phyloP scores from a whole-genome alignment of 1,140 invertebrate genomes.

The Kradibia gibbosae region DNA sequence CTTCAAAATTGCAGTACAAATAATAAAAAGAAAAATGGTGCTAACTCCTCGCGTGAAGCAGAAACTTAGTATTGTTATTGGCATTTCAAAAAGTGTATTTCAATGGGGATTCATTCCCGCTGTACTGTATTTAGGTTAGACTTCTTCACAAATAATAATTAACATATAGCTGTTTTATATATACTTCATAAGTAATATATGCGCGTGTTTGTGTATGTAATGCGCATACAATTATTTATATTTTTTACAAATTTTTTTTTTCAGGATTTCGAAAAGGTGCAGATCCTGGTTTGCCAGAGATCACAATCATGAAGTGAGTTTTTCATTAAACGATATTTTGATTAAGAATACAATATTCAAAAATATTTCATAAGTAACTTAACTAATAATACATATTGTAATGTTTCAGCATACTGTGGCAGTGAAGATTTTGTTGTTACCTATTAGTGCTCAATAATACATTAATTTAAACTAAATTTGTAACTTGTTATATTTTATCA shows the following conservation, averaged over 20 bases:
- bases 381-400: constrained; percentile 39
- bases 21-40: constrained; percentile 62
- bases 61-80: constrained; percentile 75
- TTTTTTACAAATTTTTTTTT: constrained; percentile 50
- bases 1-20: constrained; percentile 42
- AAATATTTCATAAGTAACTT: background rate
- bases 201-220: no score
- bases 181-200: no score
- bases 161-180: background rate
- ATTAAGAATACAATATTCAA: background rate
- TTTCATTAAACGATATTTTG: constrained; percentile 29
- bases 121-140: constrained; percentile 79
- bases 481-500: background rate
- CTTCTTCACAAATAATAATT: background rate
- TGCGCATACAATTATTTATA: constrained; percentile 31
- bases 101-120: constrained; percentile 82
- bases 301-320: constrained; percentile 74
- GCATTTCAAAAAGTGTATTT: constrained; percentile 76
- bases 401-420: constrained; percentile 72
- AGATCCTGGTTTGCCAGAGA: constrained; percentile 77
- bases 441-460: background rate
- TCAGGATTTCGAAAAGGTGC: constrained; percentile 77
- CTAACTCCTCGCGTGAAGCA: constrained; percentile 73
- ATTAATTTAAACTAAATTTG: background rate
- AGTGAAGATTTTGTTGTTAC: constrained; percentile 58